phyloP scores from a whole-genome alignment of 2,888 invertebrate genomes.

The Hermodice carunculata region DNA sequence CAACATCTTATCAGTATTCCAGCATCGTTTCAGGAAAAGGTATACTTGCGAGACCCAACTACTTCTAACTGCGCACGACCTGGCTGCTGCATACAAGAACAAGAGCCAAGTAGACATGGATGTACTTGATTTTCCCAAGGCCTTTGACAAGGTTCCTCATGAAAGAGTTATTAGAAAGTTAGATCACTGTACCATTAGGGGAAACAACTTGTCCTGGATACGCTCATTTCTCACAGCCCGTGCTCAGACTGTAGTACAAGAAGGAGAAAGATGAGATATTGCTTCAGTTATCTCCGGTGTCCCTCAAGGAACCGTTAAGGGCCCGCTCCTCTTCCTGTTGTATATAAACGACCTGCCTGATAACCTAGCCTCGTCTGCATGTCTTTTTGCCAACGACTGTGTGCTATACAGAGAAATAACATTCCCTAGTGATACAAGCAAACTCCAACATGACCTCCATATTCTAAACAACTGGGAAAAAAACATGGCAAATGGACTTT shows the following conservation, averaged over 20 bases:
- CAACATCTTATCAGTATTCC: constrained; percentile 33
- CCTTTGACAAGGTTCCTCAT: constrained; percentile 33
- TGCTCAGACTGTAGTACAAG: constrained; percentile 26
- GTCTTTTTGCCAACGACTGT: constrained; percentile 40
- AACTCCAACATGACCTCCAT: constrained; percentile 33
- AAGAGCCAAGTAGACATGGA: constrained; percentile 34
- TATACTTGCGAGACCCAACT: constrained; percentile 41
- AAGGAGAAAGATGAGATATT: constrained; percentile 20
- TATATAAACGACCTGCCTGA: constrained; percentile 42
- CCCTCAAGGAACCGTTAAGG: constrained; percentile 38
- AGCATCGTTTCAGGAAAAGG: constrained; percentile 39
- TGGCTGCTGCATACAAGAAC: constrained; percentile 17
- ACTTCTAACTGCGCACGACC: constrained; percentile 11
- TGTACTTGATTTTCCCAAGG: constrained; percentile 36
- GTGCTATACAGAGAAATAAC: constrained; percentile 29
- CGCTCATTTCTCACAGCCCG: constrained; percentile 25
- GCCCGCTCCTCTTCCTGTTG: constrained; percentile 37
- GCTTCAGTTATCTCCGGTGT: constrained; percentile 35
- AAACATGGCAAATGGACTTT: constrained; percentile 35
- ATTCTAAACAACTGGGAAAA: constrained; percentile 28
- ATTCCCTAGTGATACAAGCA: constrained; percentile 4
- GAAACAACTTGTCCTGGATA: constrained; percentile 25
- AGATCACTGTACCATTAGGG: constrained; percentile 22
- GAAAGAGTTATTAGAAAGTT: constrained; percentile 25
- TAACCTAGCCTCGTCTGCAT: constrained; percentile 8